These are phyloP conservation scores for Calcarius ornatus DNA, from an alignment of 2,113 vertebrate species.

Conservation along the genomic window DNA sequence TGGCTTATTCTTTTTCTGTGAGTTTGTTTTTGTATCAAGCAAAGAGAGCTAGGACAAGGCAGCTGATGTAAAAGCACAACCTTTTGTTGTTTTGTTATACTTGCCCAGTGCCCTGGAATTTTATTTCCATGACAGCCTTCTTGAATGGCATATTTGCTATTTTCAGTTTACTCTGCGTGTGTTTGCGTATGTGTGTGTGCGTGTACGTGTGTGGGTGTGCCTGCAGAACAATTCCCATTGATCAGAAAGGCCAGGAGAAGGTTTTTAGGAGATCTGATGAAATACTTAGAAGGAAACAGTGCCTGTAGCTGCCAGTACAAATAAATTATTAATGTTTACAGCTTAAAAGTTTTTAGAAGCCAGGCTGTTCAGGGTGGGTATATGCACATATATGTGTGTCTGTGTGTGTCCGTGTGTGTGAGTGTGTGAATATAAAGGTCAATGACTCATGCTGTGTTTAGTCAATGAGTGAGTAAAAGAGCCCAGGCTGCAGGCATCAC, in stretches of 20 bases:
- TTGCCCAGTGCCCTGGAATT: background rate
- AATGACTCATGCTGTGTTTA: background rate
- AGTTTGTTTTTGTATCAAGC: background rate
- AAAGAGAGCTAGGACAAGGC: background rate
- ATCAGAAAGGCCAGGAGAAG: background rate
- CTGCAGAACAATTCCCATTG: conserved; percentile 20
- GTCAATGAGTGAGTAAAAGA: background rate
- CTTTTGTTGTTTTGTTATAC: background rate
- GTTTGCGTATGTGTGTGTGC: background rate
- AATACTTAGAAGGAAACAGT: background rate
- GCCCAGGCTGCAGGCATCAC: background rate
- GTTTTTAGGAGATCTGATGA: background rate
- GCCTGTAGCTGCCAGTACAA: background rate
- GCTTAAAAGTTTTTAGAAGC: background rate
- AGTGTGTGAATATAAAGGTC: background rate
- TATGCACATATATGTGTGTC: background rate
- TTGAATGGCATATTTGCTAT: conserved; percentile 22
- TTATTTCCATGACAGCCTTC: conserved; percentile 60
- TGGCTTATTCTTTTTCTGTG: background rate
- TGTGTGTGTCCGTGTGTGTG: background rate
- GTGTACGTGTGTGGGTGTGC: background rate
- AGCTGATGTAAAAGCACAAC: background rate
- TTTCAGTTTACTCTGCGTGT: background rate
- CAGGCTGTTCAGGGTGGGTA: background rate
- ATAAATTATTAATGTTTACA: conserved; percentile 24